A percentile compares a stretch with the other conserved stretches of the same genome.
Evolutionary conservation across 2,888 invertebrate genomes (phyloP).

Genomic region (Uropetala carovei): DNA sequence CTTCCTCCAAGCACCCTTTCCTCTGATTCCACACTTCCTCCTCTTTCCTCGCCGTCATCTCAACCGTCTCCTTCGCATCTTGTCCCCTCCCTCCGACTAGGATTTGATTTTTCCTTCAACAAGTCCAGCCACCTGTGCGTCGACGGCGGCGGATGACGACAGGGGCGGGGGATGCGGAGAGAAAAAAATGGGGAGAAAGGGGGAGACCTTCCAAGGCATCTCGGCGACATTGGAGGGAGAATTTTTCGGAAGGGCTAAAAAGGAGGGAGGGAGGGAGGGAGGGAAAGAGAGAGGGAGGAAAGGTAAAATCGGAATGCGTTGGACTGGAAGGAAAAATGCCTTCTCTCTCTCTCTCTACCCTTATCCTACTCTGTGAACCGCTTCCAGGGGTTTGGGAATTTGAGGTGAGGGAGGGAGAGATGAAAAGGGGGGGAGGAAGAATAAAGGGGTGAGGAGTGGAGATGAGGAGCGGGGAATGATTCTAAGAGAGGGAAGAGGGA

Average conservation of each 20-base stretch:
- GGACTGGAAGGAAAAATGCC: slow-evolving; percentile 24
- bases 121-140: slow-evolving; percentile 62
- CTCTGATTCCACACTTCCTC: not conserved
- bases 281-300: not conserved
- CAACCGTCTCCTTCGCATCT: not conserved
- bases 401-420: not conserved
- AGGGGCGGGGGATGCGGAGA: not conserved
- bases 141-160: not conserved
- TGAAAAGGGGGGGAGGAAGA: not conserved
- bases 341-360: not conserved
- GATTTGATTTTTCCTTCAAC: slow-evolving; percentile 63
- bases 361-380: not conserved
- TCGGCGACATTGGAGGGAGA: not conserved
- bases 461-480: not conserved
- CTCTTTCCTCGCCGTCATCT: no score
- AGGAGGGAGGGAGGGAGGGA: not conserved
- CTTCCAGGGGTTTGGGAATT: not conserved
- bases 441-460: no score
- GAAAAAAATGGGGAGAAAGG: not conserved
- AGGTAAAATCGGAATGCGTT: slow-evolving; percentile 49
- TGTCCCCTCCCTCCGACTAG: not conserved
- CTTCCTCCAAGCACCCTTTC: not conserved
- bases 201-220: not conserved
- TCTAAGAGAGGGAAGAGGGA: not conserved
- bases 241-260: not conserved